Percentiles rank a stretch among this genome's conserved stretches.
These are phyloP conservation scores for Neodiprion virginianus DNA, from an alignment of 1,140 invertebrate genomes.

Conservation along the genomic window DNA sequence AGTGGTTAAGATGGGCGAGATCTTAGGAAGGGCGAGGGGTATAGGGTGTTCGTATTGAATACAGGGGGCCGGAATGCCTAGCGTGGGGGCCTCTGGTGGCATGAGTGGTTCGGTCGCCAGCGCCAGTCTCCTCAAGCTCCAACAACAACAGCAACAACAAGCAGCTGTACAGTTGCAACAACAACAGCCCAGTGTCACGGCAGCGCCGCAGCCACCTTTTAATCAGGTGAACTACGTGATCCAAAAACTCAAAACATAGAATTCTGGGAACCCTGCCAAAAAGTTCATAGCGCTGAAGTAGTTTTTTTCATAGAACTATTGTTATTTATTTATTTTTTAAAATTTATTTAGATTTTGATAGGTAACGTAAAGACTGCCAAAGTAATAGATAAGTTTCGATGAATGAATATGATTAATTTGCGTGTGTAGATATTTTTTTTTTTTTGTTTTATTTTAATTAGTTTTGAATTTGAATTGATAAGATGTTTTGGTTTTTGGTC, in stretches of 20 bases:
- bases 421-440: too few species aligned
- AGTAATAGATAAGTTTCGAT: not conserved
- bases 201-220: slow-evolving; percentile 57
- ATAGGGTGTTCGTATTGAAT: slow-evolving; percentile 53
- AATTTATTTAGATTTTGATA: not conserved
- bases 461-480: too few species aligned
- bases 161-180: slow-evolving; percentile 50
- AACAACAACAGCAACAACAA: slow-evolving; percentile 58
- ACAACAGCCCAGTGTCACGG: slow-evolving; percentile 54
- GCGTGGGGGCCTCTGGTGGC: slow-evolving; percentile 51
- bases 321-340: not conserved
- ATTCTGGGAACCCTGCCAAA: too few species aligned
- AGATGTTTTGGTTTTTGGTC: too few species aligned
- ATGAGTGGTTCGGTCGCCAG: slow-evolving; percentile 59
- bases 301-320: not conserved
- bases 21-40: slow-evolving; percentile 37
- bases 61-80: slow-evolving; percentile 55
- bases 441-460: too few species aligned
- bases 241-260: not conserved
- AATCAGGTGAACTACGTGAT: slow-evolving; percentile 59
- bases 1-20: not conserved
- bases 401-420: not conserved
- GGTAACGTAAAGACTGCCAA: not conserved
- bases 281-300: too few species aligned
- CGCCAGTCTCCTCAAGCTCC: slow-evolving; percentile 58